Evolutionary conservation across 64 coral and sea anemone species (phyloP).

Genomic region (Hydrozoanthus tunicans): DNA sequence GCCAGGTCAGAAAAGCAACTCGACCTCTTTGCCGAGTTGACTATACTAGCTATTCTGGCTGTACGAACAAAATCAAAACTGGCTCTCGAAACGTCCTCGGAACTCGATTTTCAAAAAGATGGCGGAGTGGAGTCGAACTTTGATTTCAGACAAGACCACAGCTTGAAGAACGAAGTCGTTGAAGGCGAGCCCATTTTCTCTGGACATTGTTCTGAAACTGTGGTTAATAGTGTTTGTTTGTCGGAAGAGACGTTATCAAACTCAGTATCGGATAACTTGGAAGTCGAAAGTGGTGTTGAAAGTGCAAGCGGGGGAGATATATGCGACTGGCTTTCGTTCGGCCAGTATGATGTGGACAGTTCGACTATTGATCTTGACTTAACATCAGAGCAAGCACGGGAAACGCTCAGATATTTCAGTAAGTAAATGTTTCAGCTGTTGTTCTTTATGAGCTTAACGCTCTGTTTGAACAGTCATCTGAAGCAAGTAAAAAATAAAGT

Average conservation of each 20-base stretch:
- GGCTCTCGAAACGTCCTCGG: constrained; percentile 36
- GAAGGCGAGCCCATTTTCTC: neutral
- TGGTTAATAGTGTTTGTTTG: constrained; percentile 46
- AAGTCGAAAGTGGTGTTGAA: constrained; percentile 51
- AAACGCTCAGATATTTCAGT: constrained; percentile 61
- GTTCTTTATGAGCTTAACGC: neutral
- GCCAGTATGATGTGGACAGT: constrained; percentile 28
- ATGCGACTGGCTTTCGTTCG: constrained; percentile 42
- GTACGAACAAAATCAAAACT: constrained; percentile 26
- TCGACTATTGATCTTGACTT: constrained; percentile 42
- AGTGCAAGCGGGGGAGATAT: constrained; percentile 44
- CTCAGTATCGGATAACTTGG: constrained; percentile 47
- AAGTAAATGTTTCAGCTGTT: constrained; percentile 19
- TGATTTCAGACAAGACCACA: constrained; percentile 9
- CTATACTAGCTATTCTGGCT: constrained; percentile 17
- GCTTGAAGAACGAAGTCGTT: constrained; percentile 21
- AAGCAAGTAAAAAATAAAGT: too few relatives aligned
- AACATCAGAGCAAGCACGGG: constrained; percentile 46
- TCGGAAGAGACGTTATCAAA: constrained; percentile 51
- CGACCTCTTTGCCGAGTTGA: constrained; percentile 14
- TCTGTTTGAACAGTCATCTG: neutral
- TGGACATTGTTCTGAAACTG: constrained; percentile 22
- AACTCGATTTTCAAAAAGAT: constrained; percentile 38
- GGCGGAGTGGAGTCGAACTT: constrained; percentile 21
- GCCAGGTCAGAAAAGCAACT: constrained; percentile 3